A percentile compares a stretch with the other conserved stretches of the same genome.
These are phyloP conservation scores for Sylvilagus bachmani DNA, from an alignment of 2,113 vertebrate species.

Conservation along the genomic window DNA sequence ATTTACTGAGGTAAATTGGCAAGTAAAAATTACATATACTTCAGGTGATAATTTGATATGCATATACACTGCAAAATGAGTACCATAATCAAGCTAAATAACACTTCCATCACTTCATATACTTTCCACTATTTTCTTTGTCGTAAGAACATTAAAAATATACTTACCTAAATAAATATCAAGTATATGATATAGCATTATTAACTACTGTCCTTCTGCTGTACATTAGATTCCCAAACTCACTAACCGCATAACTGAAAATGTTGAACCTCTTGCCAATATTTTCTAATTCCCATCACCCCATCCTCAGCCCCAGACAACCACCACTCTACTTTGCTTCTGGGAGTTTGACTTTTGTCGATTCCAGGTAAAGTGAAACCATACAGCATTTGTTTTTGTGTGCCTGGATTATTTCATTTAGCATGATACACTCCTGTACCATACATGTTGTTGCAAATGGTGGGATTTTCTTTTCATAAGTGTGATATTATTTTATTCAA, in stretches of 20 bases:
- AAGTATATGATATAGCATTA: not conserved
- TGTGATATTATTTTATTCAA: no score
- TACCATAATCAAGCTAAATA: not conserved
- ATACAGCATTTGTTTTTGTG: not conserved
- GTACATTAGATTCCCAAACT: not conserved
- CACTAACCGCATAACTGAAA: not conserved
- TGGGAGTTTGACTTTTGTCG: not conserved
- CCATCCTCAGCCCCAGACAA: not conserved
- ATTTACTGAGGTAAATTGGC: not conserved
- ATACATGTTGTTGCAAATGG: not conserved
- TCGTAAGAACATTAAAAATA: not conserved
- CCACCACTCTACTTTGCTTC: not conserved
- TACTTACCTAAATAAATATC: not conserved
- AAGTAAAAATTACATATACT: not conserved
- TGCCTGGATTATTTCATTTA: not conserved
- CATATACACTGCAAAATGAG: not conserved
- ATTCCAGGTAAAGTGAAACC: not conserved
- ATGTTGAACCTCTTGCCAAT: not conserved
- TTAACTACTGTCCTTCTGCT: not conserved
- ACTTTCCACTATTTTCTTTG: not conserved
- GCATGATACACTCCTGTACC: fast-evolving
- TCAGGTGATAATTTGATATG: not conserved
- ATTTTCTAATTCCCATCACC: not conserved
- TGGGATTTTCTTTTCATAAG: not conserved
- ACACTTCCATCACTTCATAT: not conserved